phyloP scores from a whole-genome alignment of 2,888 invertebrate genomes.

The Electrophaes corylata region DNA sequence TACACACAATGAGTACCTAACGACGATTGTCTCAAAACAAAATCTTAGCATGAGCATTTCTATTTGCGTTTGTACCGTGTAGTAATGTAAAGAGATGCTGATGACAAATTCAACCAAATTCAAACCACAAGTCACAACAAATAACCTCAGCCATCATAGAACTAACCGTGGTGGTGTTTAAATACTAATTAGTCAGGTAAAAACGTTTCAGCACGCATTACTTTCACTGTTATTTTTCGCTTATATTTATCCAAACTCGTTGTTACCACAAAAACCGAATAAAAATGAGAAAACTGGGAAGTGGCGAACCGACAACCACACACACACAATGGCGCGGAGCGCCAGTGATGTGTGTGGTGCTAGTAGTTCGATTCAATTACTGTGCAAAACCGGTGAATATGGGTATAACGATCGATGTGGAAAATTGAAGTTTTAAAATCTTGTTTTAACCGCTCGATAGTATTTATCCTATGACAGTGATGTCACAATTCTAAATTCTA shows the following conservation, averaged over 20 bases:
- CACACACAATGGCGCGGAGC: slow-evolving; percentile 74
- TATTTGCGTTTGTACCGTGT: neutral
- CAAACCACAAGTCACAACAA: slow-evolving; percentile 78
- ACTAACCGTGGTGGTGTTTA: slow-evolving; percentile 82
- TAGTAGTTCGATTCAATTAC: too few species aligned
- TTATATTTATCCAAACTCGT: slow-evolving; percentile 63
- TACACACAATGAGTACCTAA: slow-evolving; percentile 10
- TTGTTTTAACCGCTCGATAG: too few species aligned
- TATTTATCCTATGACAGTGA: too few species aligned
- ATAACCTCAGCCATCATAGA: slow-evolving; percentile 78
- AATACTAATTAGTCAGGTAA: slow-evolving; percentile 73
- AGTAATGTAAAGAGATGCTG: slow-evolving; percentile 48
- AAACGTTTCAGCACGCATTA: slow-evolving; percentile 81
- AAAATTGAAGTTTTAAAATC: too few species aligned
- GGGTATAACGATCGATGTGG: too few species aligned
- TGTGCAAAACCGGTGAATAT: too few species aligned
- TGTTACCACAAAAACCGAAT: slow-evolving; percentile 69
- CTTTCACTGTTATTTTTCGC: slow-evolving; percentile 75
- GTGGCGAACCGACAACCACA: slow-evolving; percentile 55
- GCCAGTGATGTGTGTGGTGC: too few species aligned
- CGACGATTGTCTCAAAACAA: slow-evolving; percentile 22
- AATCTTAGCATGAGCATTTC: neutral
- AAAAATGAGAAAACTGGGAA: slow-evolving; percentile 59
- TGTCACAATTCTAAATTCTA: too few species aligned
- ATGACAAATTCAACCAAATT: slow-evolving; percentile 66